Evolutionary conservation across 2,888 invertebrate species (phyloP).

Genomic region (Helicoverpa assulta): DNA sequence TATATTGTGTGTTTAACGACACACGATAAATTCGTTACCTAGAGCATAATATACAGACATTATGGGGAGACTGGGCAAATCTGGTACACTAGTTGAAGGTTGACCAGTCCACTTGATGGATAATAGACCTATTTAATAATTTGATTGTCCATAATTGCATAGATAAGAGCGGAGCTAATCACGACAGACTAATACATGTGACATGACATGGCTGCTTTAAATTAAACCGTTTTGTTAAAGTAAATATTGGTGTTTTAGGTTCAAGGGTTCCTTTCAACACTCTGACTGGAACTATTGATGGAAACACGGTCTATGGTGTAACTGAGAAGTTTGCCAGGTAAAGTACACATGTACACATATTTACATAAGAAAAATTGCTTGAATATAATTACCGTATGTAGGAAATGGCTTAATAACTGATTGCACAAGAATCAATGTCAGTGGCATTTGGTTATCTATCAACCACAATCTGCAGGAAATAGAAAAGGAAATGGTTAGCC

Average conservation of each 20-base stretch:
- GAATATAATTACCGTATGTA: background rate
- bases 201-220: conserved; percentile 43
- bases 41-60: conserved; percentile 23
- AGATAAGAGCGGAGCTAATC: conserved; percentile 38
- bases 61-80: conserved; percentile 48
- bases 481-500: conserved; percentile 17
- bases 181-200: conserved; percentile 44
- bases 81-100: conserved; percentile 52
- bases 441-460: background rate
- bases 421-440: conserved; percentile 1
- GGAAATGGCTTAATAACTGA: background rate
- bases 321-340: conserved; percentile 95
- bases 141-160: conserved; percentile 49
- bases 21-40: conserved; percentile 29
- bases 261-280: conserved; percentile 96
- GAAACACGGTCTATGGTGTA: conserved; percentile 97
- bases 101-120: conserved; percentile 56
- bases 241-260: conserved; percentile 84
- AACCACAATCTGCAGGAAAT: conserved; percentile 8
- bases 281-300: conserved; percentile 96
- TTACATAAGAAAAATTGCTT: background rate
- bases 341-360: conserved; percentile 23
- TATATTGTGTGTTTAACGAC: conserved; percentile 26
- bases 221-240: conserved; percentile 23
- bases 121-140: conserved; percentile 47